Percentiles rank a stretch among this genome's conserved stretches.
These are phyloP conservation scores for Schrankia costaestrigalis DNA, from an alignment of 2,888 invertebrate genomes.

Conservation along the genomic window DNA sequence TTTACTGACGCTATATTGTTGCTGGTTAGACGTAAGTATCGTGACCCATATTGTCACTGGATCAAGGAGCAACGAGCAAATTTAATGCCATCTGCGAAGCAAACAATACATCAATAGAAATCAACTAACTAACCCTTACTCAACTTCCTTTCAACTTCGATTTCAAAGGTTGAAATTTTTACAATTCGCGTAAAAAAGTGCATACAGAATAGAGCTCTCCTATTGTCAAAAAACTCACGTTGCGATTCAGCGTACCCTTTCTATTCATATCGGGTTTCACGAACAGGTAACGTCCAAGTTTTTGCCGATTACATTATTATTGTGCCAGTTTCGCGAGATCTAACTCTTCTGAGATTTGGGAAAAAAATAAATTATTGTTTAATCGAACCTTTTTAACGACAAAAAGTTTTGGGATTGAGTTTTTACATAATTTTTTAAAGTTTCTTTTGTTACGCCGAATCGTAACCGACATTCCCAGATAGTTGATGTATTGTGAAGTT, in stretches of 20 bases:
- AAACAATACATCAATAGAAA: constrained; percentile 56
- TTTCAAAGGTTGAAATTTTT: constrained; percentile 62
- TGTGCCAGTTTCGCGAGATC: constrained; percentile 71
- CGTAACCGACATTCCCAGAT: constrained; percentile 80
- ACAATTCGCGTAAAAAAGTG: constrained; percentile 59
- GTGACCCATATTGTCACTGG: constrained; percentile 64
- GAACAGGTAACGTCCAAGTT: constrained; percentile 74
- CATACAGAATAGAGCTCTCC: constrained; percentile 49
- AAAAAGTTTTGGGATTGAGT: constrained; percentile 65
- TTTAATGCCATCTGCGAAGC: constrained; percentile 57
- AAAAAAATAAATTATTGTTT: constrained; percentile 69
- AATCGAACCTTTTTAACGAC: constrained; percentile 61
- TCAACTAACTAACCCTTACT: constrained; percentile 57
- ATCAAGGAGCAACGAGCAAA: constrained; percentile 65
- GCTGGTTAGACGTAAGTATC: constrained; percentile 27
- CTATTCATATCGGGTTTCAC: constrained; percentile 75
- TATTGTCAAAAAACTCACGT: constrained; percentile 56
- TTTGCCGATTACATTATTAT: constrained; percentile 64
- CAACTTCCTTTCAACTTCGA: constrained; percentile 68
- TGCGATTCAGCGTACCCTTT: constrained; percentile 73
- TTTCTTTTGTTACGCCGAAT: constrained; percentile 65
- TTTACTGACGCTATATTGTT: constrained; percentile 16
- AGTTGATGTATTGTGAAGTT: constrained; percentile 62
- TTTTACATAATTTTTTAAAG: constrained; percentile 69
- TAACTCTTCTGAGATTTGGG: constrained; percentile 66